phyloP scores from a whole-genome alignment of 1,140 invertebrate genomes.

The Chymomyza costata region DNA sequence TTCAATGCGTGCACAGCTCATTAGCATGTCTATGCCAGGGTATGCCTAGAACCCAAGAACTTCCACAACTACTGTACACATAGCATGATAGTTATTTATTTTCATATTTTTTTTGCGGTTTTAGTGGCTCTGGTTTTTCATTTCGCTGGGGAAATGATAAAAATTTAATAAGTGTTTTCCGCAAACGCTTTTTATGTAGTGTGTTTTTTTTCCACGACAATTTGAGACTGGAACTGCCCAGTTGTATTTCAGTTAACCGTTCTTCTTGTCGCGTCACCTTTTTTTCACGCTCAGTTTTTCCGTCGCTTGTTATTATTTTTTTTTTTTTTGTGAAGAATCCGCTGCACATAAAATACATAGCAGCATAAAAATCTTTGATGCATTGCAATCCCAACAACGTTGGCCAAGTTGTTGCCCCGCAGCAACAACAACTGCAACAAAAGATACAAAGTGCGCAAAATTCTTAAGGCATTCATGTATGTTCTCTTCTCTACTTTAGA shows the following conservation, averaged over 20 bases:
- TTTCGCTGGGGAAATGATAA: constrained; percentile 29
- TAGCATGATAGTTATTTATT: too few relatives aligned
- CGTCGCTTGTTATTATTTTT: constrained; percentile 22
- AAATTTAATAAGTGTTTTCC: constrained; percentile 71
- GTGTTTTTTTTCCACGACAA: constrained; percentile 12
- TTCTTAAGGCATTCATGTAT: too few relatives aligned
- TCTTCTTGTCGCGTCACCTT: constrained; percentile 44
- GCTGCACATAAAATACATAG: constrained; percentile 21
- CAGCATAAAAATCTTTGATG: constrained; percentile 36
- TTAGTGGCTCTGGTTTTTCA: constrained; percentile 20
- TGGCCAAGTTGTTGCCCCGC: too few relatives aligned
- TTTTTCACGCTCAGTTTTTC: constrained; percentile 42
- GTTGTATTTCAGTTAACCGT: constrained; percentile 47
- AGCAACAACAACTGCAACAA: too few relatives aligned
- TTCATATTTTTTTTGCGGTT: constrained; percentile 20
- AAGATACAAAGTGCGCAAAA: too few relatives aligned
- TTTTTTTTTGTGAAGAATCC: too few relatives aligned
- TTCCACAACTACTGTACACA: too few relatives aligned
- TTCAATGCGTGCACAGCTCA: constrained; percentile 9
- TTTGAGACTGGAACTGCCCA: constrained; percentile 6
- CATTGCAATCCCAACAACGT: too few relatives aligned
- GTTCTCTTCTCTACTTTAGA: too few relatives aligned
- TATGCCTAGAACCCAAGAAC: neutral
- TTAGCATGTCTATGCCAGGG: constrained; percentile 24
- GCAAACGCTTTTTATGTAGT: neutral